Conservation (phyloP, 2,113 vertebrate genomes). For the Psilopsiagon aymara region DNA sequence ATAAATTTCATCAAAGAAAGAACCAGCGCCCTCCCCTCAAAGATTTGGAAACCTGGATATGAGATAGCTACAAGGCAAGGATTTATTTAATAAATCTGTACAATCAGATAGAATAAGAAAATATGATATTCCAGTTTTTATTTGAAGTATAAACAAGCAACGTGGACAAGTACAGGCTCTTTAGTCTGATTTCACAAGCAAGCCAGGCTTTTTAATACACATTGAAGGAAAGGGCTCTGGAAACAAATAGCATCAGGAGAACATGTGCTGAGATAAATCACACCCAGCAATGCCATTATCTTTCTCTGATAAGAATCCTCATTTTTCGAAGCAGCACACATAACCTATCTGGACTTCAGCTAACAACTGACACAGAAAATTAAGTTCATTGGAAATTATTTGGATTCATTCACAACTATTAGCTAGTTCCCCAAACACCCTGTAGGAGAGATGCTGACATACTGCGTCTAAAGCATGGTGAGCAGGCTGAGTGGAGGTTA, state of each 20-base stretch:
- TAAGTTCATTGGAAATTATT: not conserved
- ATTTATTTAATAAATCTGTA: constrained; percentile 44
- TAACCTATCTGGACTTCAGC: not conserved
- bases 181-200: constrained; percentile 10
- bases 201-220: not conserved
- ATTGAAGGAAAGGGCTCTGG: not conserved
- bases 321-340: not conserved
- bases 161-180: not conserved
- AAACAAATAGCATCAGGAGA: not conserved
- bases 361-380: not conserved
- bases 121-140: not conserved
- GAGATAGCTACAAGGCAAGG: constrained; percentile 28
- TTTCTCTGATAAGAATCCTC: constrained; percentile 15
- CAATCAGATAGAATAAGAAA: constrained; percentile 37
- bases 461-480: not conserved
- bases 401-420: not conserved
- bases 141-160: constrained; percentile 3
- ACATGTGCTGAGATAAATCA: constrained; percentile 19
- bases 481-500: not conserved
- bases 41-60: not conserved
- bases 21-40: not conserved
- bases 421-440: not conserved
- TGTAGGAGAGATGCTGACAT: not conserved
- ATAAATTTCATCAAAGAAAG: constrained; percentile 11
- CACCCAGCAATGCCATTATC: not conserved